These are phyloP conservation scores for Phyllotis vaccarum DNA, from an alignment of 2,797 vertebrate genomes.

Conservation along the genomic window DNA sequence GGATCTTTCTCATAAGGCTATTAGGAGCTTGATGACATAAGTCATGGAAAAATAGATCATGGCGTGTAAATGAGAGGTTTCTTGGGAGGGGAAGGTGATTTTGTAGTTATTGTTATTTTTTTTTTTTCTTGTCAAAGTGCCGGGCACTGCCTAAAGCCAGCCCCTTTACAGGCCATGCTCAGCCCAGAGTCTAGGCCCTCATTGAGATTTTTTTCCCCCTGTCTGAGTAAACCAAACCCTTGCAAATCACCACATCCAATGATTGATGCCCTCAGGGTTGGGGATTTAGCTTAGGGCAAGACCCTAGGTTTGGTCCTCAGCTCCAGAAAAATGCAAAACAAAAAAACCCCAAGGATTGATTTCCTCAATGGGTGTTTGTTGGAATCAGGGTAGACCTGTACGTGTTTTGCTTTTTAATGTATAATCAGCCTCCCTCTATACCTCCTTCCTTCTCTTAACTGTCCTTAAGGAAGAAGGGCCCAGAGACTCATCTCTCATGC, in stretches of 20 bases:
- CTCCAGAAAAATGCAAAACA: too few relatives aligned
- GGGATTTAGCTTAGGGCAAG: too few relatives aligned
- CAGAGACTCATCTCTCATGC: background rate
- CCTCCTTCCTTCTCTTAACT: background rate
- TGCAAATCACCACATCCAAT: slow-evolving; percentile 71
- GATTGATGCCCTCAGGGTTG: slow-evolving; percentile 79
- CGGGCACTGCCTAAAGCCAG: background rate
- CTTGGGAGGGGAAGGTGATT: accelerated
- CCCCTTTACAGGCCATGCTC: background rate
- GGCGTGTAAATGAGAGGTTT: accelerated
- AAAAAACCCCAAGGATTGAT: slow-evolving; percentile 80
- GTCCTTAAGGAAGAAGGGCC: background rate
- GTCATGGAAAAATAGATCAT: accelerated
- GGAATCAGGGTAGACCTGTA: slow-evolving; percentile 57
- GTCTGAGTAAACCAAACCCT: slow-evolving; percentile 63
- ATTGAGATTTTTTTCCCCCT: slow-evolving; percentile 68
- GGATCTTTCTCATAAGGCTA: background rate
- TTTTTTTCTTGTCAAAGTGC: background rate
- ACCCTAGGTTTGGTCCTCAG: too few relatives aligned
- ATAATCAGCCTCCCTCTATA: background rate
- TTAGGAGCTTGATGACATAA: background rate
- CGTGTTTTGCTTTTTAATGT: slow-evolving; percentile 58
- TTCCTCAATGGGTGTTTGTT: slow-evolving; percentile 70
- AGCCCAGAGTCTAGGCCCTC: background rate
- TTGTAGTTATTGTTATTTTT: accelerated